Base-by-base conservation (phyloP, 1,140 invertebrate genomes). In the Drosophila rufa region DNA sequence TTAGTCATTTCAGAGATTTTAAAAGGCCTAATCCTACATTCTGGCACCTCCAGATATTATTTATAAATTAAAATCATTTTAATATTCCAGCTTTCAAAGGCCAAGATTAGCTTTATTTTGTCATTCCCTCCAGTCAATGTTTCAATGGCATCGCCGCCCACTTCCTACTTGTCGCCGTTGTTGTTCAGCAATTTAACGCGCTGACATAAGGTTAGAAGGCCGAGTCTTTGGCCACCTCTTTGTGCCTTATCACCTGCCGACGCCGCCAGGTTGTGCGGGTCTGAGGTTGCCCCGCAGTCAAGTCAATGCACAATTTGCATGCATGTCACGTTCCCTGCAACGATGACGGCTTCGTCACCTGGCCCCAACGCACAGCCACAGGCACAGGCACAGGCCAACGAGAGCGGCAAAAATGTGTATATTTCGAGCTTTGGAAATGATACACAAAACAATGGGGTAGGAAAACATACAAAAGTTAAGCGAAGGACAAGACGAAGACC, bases 321-420 rank as follows among this genome's bases (percentile, higher is more conserved):
- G 60, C 80, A 84, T 61, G 81, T 83, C 81, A 83, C 80, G 80
- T 83, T 83, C 75, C 61, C 55, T 59, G 55, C 71, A 75, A 61
- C 50, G 56, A 73, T 75, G 71, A 73, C 71, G 67, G 48, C 80
- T 75, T 70, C 65, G 80, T 83, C 80, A 82, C 80, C 80, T 83
- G 80, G n/a, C 64, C 58, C n/a, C 42, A 60, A 60, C 58, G 58
- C 43, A 60, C 58, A 60, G 27, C 5, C 27, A 38, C 36, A 36
- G 51, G 17, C 33, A 38, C 17, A 15, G 51, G 5, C 17, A 19
- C 51, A 14, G 51, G 51, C 30, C 50, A 22, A 55, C 51, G 17
- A 53, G 62, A n/a, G 25, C 55, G 22, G 6, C 58, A 27, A 64
- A 60, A 66, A 62, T 62, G 59, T 36, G 42, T 66, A 47, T 17